Percentiles rank a stretch among this genome's conserved stretches.
These are phyloP conservation scores for Nycticryphes semicollaris DNA, from an alignment of 2,113 vertebrate species.

Conservation along the genomic window DNA sequence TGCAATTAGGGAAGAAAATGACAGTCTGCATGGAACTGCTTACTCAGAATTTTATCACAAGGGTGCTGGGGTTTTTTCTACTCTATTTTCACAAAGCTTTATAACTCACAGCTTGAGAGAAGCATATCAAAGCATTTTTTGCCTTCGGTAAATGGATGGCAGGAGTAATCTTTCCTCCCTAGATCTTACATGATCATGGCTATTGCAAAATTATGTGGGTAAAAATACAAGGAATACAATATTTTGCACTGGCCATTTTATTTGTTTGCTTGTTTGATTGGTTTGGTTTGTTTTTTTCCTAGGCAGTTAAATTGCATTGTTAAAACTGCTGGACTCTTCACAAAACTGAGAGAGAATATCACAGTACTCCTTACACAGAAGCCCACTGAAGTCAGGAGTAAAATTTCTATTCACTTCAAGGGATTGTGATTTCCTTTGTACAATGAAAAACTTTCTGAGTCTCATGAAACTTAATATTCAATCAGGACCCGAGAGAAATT, in stretches of 20 bases:
- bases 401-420: background rate
- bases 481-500: background rate
- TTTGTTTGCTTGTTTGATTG: no score
- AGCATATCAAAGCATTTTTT: constrained; percentile 16
- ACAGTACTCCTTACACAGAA: background rate
- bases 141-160: background rate
- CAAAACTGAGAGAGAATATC: background rate
- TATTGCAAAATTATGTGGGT: background rate
- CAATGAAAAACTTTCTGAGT: background rate
- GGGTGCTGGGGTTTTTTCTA: background rate
- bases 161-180: background rate
- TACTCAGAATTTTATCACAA: constrained; percentile 68
- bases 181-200: background rate
- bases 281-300: background rate
- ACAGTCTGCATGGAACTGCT: constrained; percentile 58
- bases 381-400: background rate
- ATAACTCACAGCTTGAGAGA: constrained; percentile 6
- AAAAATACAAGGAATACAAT: background rate
- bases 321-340: background rate
- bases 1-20: constrained; percentile 69
- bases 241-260: background rate
- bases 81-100: constrained; percentile 23
- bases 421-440: background rate
- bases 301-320: background rate
- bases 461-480: background rate